These are phyloP conservation scores for Felis chaus DNA, from an alignment of 2,113 vertebrate species.

Conservation along the genomic window DNA sequence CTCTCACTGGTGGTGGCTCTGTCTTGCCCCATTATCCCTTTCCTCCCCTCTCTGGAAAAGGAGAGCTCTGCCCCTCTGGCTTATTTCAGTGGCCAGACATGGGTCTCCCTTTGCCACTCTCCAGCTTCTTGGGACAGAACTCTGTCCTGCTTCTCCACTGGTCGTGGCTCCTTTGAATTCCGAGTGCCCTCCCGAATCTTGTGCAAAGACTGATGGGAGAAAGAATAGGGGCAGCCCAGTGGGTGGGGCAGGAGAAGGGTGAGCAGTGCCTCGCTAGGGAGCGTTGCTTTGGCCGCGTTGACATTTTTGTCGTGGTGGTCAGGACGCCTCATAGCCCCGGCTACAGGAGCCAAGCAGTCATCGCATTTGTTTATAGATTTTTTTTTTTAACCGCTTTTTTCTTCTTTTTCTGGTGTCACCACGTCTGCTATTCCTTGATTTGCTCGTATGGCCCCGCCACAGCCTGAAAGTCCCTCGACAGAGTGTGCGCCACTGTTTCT, in stretches of 20 bases:
- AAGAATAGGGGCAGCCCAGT: neutral
- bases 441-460: neutral
- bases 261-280: neutral
- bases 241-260: neutral
- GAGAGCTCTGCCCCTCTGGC: neutral
- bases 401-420: neutral
- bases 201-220: neutral
- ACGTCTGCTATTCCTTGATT: neutral
- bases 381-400: neutral
- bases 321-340: neutral
- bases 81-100: neutral
- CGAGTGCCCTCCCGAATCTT: neutral
- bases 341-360: too few species aligned
- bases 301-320: neutral
- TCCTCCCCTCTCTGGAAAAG: neutral
- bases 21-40: neutral
- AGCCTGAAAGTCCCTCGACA: neutral
- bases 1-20: neutral
- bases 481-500: rapidly evolving
- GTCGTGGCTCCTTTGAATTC: neutral
- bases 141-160: neutral
- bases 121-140: neutral
- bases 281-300: too few species aligned
- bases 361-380: neutral
- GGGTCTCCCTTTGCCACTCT: neutral